Evolutionary conservation across 2,888 invertebrate species (phyloP), one percentile per base, ranked within the genome.

Genomic region (Aporophyla nigra): DNA sequence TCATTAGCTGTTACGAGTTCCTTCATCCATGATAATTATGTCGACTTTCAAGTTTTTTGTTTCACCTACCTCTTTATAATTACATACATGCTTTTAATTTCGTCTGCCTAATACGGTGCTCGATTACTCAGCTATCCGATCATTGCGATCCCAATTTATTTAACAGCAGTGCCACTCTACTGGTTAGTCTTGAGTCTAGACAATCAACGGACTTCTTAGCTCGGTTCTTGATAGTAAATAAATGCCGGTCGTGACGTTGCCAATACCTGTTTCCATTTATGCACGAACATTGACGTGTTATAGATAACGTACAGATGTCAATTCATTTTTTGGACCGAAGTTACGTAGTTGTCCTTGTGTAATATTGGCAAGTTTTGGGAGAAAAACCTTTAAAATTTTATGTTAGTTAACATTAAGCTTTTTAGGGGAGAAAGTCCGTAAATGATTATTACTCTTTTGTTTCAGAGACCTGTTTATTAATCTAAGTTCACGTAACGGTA

Each of bases 161-260:
- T 84, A 63, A 68, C 76, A 74, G 79, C 76, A 76, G 77, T 82
- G 80, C 84, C 82, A 88, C 85, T 86, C 78, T 83, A 84, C 85
- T 80, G 85, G 62, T 67, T 74, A 58, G 24, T 89, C 86, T 88
- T 80, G 85, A 87, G 67, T 91, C 88, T 88, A 85, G 87, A 88
- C 88, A 89, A 89, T 91, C 90, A 92, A 84, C 88, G 86, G 81
- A 85, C 87, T 90, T 62, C 87, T 90, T 89, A 88, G 86, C 88
- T 87, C 74, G 84, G 80, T 88, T 79, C 85, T 81, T 91, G 90
- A 91, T 91, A 91, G 90, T 92, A 91, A 92, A 90, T 91, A 91
- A 92, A 90, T 89, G 90, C 85, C 71, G 87, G 82, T 93, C 93
- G 91, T 93, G 92, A 91, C 87, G 89, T 84, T 86, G 86, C 74